phyloP scores from a whole-genome alignment of 2,888 invertebrate species.

The Lathronympha strigana region DNA sequence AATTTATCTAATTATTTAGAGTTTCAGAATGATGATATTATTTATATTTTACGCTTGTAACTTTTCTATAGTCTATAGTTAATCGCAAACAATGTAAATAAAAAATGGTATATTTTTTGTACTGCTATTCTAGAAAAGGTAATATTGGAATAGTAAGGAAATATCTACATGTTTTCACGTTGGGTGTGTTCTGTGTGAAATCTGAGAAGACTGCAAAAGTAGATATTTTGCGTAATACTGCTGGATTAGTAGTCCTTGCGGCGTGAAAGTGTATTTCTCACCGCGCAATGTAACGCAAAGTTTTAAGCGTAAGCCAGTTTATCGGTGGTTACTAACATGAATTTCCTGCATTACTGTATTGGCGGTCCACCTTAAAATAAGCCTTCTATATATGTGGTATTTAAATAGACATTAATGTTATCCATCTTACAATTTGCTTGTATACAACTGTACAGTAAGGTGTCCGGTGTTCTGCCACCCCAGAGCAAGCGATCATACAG shows the following conservation, averaged over 20 bases:
- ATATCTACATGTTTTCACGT: not conserved
- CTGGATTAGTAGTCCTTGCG: not conserved
- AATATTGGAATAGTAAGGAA: not conserved
- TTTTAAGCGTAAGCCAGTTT: too few relatives aligned
- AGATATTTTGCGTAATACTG: not conserved
- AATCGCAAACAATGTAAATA: too few relatives aligned
- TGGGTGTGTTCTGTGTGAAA: not conserved
- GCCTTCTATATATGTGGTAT: too few relatives aligned
- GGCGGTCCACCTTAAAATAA: too few relatives aligned
- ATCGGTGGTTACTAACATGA: too few relatives aligned
- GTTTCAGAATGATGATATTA: not conserved
- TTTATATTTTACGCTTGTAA: too few relatives aligned
- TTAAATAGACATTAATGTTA: too few relatives aligned
- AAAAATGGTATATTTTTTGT: not conserved
- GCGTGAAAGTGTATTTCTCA: not conserved
- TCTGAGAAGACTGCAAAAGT: not conserved
- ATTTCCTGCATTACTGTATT: too few relatives aligned
- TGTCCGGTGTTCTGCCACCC: constrained; percentile 10
- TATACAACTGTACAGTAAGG: not conserved
- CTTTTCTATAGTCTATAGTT: too few relatives aligned
- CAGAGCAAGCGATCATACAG: not conserved
- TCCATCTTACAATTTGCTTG: not conserved
- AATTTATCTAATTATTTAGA: not conserved
- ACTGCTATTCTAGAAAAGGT: not conserved
- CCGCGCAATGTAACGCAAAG: too few relatives aligned